Percentiles rank a stretch among this genome's conserved stretches.
Evolutionary conservation across 1,140 invertebrate species (phyloP).

Genomic region (Helicoverpa zea): DNA sequence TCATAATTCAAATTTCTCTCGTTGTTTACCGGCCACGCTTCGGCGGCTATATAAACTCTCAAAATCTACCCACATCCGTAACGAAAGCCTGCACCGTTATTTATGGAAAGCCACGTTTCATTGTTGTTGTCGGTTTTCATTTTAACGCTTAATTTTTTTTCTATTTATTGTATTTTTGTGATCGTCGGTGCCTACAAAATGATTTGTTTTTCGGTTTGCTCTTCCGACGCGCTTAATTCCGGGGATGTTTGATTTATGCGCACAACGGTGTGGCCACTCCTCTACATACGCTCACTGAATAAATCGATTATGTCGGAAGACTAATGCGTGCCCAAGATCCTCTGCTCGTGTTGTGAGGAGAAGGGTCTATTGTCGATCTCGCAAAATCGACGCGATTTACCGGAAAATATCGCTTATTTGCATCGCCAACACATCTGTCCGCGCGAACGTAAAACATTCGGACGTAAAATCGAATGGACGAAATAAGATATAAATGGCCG

Average conservation of each 20-base stretch:
- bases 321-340: constrained; percentile 70
- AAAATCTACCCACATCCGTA: constrained; percentile 85
- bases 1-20: constrained; percentile 82
- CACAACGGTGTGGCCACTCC: constrained; percentile 62
- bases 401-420: constrained; percentile 80
- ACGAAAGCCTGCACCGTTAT: constrained; percentile 83
- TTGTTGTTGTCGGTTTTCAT: constrained; percentile 84
- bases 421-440: constrained; percentile 75
- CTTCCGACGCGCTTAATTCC: constrained; percentile 70
- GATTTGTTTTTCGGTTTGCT: constrained; percentile 76
- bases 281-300: constrained; percentile 56
- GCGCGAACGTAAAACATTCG: constrained; percentile 70
- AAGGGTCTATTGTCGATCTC: constrained; percentile 66
- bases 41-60: constrained; percentile 81
- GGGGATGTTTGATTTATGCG: constrained; percentile 73
- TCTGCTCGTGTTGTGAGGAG: constrained; percentile 71
- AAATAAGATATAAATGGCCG: constrained; percentile 76
- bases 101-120: constrained; percentile 85
- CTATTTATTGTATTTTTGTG: constrained; percentile 79
- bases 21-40: constrained; percentile 77
- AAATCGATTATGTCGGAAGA: constrained; percentile 62
- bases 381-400: constrained; percentile 75
- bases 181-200: constrained; percentile 71
- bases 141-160: constrained; percentile 83
- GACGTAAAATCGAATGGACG: constrained; percentile 75